These are phyloP conservation scores for Agonopterix alstromeriana DNA, from an alignment of 2,888 invertebrate species.

Conservation along the genomic window DNA sequence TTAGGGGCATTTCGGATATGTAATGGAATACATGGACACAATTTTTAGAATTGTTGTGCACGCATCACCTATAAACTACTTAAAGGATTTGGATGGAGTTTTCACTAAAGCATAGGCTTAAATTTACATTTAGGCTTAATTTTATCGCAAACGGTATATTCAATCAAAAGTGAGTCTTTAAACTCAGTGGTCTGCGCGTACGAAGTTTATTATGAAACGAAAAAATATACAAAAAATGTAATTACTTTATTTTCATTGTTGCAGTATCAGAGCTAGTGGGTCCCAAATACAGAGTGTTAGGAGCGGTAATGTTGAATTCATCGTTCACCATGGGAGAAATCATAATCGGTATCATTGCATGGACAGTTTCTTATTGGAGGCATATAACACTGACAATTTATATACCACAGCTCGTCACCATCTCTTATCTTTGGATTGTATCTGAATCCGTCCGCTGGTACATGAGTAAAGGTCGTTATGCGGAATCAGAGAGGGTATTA, in stretches of 20 bases:
- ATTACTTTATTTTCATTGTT: neutral
- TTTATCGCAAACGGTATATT: too few species aligned
- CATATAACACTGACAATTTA: constrained; percentile 79
- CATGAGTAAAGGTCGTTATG: constrained; percentile 79
- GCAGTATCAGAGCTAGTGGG: constrained; percentile 85
- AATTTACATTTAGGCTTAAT: too few species aligned
- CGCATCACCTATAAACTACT: too few species aligned
- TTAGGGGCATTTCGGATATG: too few species aligned
- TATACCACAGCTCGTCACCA: constrained; percentile 78
- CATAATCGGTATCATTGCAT: constrained; percentile 79
- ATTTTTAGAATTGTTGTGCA: too few species aligned
- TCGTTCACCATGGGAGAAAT: constrained; percentile 84
- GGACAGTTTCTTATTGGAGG: constrained; percentile 82
- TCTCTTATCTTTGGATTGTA: constrained; percentile 79
- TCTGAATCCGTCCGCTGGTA: constrained; percentile 85
- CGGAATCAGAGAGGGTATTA: constrained; percentile 79
- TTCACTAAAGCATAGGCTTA: too few species aligned
- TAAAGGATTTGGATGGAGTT: too few species aligned
- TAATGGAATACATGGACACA: too few species aligned
- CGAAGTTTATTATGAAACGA: too few species aligned
- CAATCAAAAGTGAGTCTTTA: too few species aligned
- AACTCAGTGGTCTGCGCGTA: too few species aligned
- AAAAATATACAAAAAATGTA: too few species aligned
- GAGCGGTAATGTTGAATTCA: constrained; percentile 78
- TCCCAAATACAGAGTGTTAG: constrained; percentile 81